Conservation (phyloP, 2,113 vertebrate species). For the Myotis yumanensis region DNA sequence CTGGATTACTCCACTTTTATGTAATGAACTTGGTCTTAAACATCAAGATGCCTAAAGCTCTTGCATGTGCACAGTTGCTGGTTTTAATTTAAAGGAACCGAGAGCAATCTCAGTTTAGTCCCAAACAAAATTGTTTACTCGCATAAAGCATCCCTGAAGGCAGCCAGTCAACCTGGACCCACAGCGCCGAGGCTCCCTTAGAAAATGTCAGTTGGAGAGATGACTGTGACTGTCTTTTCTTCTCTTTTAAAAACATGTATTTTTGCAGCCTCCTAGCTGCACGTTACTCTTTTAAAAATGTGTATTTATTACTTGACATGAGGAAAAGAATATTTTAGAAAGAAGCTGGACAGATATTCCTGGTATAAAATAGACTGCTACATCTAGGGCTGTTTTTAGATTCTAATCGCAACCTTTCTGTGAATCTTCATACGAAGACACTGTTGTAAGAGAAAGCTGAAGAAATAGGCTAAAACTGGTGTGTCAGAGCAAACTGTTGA, state of each 20-base stretch:
- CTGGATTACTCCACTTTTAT: conserved; percentile 61
- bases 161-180: neutral
- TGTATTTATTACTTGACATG: neutral
- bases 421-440: neutral
- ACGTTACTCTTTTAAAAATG: neutral
- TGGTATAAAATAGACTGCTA: neutral
- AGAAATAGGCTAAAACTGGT: conserved; percentile 13
- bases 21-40: conserved; percentile 68
- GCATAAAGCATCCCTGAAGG: neutral
- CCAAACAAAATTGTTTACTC: neutral
- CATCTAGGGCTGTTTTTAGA: neutral
- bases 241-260: neutral
- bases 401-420: neutral
- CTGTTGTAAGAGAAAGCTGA: neutral
- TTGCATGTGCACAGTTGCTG: conserved; percentile 51
- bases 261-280: neutral
- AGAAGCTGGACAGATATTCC: neutral
- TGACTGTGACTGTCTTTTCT: neutral
- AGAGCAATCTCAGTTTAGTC: neutral
- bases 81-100: conserved; percentile 65
- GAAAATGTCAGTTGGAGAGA: neutral
- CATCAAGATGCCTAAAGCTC: conserved; percentile 60
- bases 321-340: neutral
- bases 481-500: conserved; percentile 19
- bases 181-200: neutral